Conservation (phyloP, 2,113 vertebrate species). For the Zingel zingel region DNA sequence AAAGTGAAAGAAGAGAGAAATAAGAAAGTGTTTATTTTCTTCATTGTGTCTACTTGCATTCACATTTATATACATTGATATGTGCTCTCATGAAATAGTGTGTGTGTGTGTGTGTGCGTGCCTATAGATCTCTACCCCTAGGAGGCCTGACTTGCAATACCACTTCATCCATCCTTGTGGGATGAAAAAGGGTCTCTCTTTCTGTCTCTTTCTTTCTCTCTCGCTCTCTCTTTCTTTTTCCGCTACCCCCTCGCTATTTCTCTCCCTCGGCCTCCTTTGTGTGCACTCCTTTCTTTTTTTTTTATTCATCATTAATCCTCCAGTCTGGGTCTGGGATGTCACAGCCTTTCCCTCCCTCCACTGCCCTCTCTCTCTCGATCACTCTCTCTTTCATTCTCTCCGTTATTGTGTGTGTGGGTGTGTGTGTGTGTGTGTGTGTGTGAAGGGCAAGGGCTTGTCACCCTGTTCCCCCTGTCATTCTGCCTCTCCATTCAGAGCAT, state of each 20-base stretch:
- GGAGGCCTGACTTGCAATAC: slow-evolving; percentile 73
- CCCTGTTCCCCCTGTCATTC: slow-evolving; percentile 56
- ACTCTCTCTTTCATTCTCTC: slow-evolving; percentile 28
- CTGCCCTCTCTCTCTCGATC: slow-evolving; percentile 45
- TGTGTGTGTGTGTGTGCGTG: slow-evolving; percentile 36
- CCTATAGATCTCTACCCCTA: slow-evolving; percentile 53
- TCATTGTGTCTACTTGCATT: slow-evolving; percentile 44
- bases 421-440: slow-evolving; percentile 22
- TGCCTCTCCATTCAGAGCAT: slow-evolving; percentile 51
- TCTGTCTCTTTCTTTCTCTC: slow-evolving; percentile 35
- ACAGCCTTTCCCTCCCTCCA: slow-evolving; percentile 63
- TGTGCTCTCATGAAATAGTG: slow-evolving; percentile 15
- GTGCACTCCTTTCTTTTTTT: slow-evolving; percentile 73
- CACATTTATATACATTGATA: slow-evolving; percentile 22
- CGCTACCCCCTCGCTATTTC: slow-evolving; percentile 25
- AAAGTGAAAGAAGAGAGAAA: slow-evolving; percentile 34
- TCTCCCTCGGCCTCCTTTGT: slow-evolving; percentile 66
- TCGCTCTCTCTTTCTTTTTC: slow-evolving; percentile 30
- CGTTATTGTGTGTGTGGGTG: slow-evolving; percentile 39
- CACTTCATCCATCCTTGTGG: slow-evolving; percentile 74
- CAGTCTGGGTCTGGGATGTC: slow-evolving; percentile 70
- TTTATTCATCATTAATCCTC: slow-evolving; percentile 80
- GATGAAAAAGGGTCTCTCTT: slow-evolving; percentile 44
- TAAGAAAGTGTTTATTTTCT: slow-evolving; percentile 20
- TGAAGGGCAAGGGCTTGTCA: slow-evolving; percentile 61